phyloP scores from a whole-genome alignment of 2,888 invertebrate genomes.

The Rotaria macrura region DNA sequence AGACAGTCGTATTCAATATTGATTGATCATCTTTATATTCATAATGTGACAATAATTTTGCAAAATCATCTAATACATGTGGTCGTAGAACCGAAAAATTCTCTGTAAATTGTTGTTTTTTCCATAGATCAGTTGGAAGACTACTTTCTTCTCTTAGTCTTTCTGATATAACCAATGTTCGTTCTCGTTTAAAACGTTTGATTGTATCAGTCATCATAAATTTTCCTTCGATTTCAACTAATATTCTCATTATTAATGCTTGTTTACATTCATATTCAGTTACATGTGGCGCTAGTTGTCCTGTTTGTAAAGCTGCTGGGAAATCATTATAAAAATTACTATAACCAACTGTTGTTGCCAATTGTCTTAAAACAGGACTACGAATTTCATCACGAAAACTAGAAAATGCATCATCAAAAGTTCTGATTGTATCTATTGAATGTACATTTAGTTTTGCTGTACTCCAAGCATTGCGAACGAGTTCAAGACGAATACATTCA shows the following conservation, averaged over 20 bases:
- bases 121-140: constrained; percentile 50
- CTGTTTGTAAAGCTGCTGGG: constrained; percentile 41
- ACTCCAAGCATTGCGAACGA: background rate
- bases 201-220: constrained; percentile 45
- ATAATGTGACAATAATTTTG: background rate
- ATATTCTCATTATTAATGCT: constrained; percentile 31
- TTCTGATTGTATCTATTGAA: background rate
- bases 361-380: background rate
- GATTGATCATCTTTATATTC: background rate
- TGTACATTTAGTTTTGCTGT: background rate
- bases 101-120: constrained; percentile 35
- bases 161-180: constrained; percentile 45
- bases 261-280: constrained; percentile 35
- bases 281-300: constrained; percentile 39
- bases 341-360: background rate
- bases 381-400: constrained; percentile 13
- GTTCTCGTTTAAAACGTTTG: constrained; percentile 42
- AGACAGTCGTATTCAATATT: background rate
- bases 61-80: background rate
- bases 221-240: constrained; percentile 38
- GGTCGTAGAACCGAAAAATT: background rate
- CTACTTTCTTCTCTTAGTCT: constrained; percentile 45
- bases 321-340: background rate
- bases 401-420: background rate
- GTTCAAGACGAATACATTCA: background rate